These are phyloP conservation scores for Zaprionus nigranus DNA, from an alignment of 1,140 invertebrate genomes.

Conservation along the genomic window DNA sequence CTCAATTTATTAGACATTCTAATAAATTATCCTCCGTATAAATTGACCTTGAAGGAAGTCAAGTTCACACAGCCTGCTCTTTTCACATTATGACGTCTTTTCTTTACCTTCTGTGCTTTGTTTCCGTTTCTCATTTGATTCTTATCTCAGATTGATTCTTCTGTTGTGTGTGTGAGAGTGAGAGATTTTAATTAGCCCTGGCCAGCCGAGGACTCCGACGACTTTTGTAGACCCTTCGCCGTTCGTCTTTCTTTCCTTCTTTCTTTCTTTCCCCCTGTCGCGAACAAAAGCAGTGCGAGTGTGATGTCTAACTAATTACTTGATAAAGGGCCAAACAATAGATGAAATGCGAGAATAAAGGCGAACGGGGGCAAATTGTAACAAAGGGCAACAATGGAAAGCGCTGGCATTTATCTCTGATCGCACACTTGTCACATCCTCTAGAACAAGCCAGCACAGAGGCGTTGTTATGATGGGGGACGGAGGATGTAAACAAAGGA, in stretches of 20 bases:
- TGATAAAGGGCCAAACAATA: slow-evolving; percentile 73
- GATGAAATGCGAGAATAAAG: slow-evolving; percentile 38
- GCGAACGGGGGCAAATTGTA: slow-evolving; percentile 34
- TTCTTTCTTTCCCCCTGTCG: background rate
- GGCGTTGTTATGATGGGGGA: background rate
- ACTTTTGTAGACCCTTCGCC: background rate
- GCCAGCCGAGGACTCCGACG: background rate
- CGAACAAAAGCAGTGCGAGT: slow-evolving; percentile 7
- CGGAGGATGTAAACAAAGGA: slow-evolving; percentile 22
- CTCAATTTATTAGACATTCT: background rate
- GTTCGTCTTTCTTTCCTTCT: background rate
- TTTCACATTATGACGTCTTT: no score
- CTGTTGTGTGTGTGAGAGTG: background rate
- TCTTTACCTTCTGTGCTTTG: background rate
- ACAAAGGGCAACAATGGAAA: slow-evolving; percentile 53
- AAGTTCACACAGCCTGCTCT: background rate
- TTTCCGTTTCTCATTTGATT: background rate
- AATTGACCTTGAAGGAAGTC: slow-evolving; percentile 1
- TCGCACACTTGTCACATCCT: slow-evolving; percentile 49
- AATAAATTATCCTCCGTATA: background rate
- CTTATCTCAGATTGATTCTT: slow-evolving; percentile 4
- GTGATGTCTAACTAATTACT: slow-evolving; percentile 69
- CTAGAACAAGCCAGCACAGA: background rate
- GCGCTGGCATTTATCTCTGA: slow-evolving; percentile 51
- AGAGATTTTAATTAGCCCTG: slow-evolving; percentile 3